These are phyloP conservation scores for Tromatobia lineatoria DNA, from an alignment of 2,888 invertebrate genomes.

Conservation along the genomic window DNA sequence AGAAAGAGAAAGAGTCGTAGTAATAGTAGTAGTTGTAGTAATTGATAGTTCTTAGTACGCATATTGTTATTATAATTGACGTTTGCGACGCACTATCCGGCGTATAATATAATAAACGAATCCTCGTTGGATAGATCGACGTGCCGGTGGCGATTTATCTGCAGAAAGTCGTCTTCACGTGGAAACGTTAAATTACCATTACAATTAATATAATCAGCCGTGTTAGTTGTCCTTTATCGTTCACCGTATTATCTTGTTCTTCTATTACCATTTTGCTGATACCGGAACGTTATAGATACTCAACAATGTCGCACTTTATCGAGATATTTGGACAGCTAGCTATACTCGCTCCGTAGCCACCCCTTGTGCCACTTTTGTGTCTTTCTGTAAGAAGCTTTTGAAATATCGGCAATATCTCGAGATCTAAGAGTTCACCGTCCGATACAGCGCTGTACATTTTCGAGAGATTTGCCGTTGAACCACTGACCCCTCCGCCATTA, in stretches of 20 bases:
- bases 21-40: conserved; percentile 14
- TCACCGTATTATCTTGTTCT: conserved; percentile 9
- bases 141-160: conserved; percentile 8
- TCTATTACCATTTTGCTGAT: neutral
- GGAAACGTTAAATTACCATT: conserved; percentile 41
- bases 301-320: conserved; percentile 98
- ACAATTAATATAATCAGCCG: conserved; percentile 15
- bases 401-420: conserved; percentile 96
- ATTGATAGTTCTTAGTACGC: conserved; percentile 54
- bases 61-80: conserved; percentile 71
- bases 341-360: conserved; percentile 91
- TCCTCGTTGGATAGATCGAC: conserved; percentile 1
- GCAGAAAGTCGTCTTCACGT: conserved; percentile 3
- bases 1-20: neutral
- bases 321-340: conserved; percentile 97
- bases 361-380: conserved; percentile 89
- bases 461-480: conserved; percentile 77
- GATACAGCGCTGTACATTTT: conserved; percentile 92
- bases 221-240: neutral
- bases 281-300: conserved; percentile 90
- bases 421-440: conserved; percentile 94
- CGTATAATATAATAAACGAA: conserved; percentile 38
- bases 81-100: conserved; percentile 65
- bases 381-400: conserved; percentile 95
- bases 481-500: conserved; percentile 70